A percentile compares a stretch with the other conserved stretches of the same genome.
phyloP scores from a whole-genome alignment of 2,113 vertebrate genomes.

The Centrocercus urophasianus region DNA sequence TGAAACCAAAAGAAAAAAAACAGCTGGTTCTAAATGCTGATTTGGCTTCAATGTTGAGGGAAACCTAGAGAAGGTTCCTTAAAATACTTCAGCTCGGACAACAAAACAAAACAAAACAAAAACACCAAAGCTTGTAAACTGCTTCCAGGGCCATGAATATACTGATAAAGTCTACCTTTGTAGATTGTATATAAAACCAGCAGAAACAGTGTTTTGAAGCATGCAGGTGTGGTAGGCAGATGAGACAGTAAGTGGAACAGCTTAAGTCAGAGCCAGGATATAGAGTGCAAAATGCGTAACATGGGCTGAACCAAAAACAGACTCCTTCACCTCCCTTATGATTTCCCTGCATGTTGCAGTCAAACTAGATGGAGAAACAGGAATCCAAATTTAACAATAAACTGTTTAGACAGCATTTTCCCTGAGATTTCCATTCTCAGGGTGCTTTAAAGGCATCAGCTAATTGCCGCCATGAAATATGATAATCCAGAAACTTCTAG shows the following conservation, averaged over 20 bases:
- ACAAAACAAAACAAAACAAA: neutral
- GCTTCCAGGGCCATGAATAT: neutral
- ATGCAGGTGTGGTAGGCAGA: fast-evolving
- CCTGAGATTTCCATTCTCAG: constrained; percentile 4
- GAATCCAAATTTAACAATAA: neutral
- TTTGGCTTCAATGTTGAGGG: neutral
- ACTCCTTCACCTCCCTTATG: neutral
- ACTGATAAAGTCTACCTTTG: neutral
- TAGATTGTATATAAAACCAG: neutral
- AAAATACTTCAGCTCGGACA: neutral
- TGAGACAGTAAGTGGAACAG: neutral
- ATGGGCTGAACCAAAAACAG: neutral
- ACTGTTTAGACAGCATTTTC: constrained; percentile 34
- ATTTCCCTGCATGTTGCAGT: neutral
- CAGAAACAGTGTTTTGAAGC: neutral
- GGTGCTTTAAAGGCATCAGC: constrained; percentile 17
- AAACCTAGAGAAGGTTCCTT: neutral
- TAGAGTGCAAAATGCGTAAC: neutral
- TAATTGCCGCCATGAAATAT: constrained; percentile 37
- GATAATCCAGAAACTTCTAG: neutral
- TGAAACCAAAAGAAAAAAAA: neutral
- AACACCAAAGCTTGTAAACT: neutral
- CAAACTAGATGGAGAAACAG: neutral
- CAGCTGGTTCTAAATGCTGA: neutral
- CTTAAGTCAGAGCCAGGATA: neutral